Conservation (phyloP, 1,140 invertebrate genomes). For the Hesperophylax magnus region DNA sequence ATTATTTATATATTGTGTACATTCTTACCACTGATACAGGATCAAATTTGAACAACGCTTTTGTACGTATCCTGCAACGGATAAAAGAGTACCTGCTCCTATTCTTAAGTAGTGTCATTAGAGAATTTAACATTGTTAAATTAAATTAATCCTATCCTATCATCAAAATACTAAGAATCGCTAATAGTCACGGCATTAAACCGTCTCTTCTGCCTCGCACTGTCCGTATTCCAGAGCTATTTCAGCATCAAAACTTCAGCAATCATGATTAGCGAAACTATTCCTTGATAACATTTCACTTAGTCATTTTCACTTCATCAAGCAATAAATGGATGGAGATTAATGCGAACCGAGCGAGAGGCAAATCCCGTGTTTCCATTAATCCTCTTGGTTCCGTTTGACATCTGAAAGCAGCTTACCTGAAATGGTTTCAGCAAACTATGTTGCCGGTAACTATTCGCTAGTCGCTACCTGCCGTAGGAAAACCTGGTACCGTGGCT, state of each 20-base stretch:
- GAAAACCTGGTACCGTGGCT: no score
- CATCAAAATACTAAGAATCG: no score
- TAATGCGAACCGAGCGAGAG: background rate
- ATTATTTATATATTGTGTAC: no score
- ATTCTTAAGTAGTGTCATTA: no score
- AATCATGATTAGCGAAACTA: conserved; percentile 4
- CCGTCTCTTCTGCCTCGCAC: no score
- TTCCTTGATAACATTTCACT: conserved; percentile 13
- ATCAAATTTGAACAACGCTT: no score
- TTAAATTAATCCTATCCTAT: no score
- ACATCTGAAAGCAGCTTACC: conserved; percentile 35
- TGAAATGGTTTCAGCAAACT: background rate
- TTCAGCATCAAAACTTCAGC: background rate
- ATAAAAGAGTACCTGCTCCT: no score
- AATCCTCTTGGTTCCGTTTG: conserved; percentile 25
- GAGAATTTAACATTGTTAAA: no score
- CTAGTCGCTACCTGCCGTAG: background rate
- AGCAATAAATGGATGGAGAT: conserved; percentile 16
- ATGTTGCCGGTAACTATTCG: background rate
- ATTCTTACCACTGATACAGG: no score
- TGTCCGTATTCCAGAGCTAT: background rate
- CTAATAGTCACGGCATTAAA: no score
- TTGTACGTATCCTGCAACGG: no score
- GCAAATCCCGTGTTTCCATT: background rate
- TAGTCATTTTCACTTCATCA: conserved; percentile 19